phyloP scores from a whole-genome alignment of 2,888 invertebrate genomes.

The Abscondita cerata region DNA sequence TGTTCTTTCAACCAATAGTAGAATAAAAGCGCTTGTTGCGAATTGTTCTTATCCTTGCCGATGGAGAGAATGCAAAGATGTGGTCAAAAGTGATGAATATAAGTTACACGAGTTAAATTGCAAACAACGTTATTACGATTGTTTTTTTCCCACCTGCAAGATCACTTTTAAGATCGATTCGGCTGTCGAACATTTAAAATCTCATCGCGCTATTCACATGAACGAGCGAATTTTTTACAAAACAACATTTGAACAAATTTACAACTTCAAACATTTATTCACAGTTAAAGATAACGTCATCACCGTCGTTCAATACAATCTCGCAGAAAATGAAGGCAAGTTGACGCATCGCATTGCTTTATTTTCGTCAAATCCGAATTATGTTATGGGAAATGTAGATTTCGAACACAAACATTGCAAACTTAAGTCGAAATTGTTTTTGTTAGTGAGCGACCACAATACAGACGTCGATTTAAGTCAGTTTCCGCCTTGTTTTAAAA shows the following conservation, averaged over 20 bases:
- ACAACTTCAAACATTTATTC: constrained; percentile 16
- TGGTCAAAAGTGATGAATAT: constrained; percentile 5
- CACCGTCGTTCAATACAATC: constrained; percentile 13
- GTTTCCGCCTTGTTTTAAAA: constrained; percentile 17
- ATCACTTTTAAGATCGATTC: constrained; percentile 9
- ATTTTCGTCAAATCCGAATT: constrained; percentile 10
- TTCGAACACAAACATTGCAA: constrained; percentile 20
- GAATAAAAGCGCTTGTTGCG: constrained; percentile 1
- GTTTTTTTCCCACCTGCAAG: constrained; percentile 14
- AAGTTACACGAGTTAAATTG: constrained; percentile 15
- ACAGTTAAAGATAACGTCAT: constrained; percentile 11
- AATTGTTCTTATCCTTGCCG: constrained; percentile 14
- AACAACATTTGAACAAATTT: neutral
- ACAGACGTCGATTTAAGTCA: constrained; percentile 10
- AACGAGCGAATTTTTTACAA: neutral
- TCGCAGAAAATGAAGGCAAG: neutral
- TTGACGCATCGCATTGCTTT: constrained; percentile 8
- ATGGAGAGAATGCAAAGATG: constrained; percentile 15
- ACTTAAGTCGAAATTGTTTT: constrained; percentile 12
- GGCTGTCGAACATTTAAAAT: constrained; percentile 13
- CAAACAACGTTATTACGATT: constrained; percentile 12
- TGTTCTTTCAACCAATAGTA: constrained; percentile 4
- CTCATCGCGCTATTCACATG: constrained; percentile 6
- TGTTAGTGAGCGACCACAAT: constrained; percentile 12
- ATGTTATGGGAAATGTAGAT: neutral